These are phyloP conservation scores for Morphnarchus princeps DNA, from an alignment of 2,113 vertebrate species.

Conservation along the genomic window DNA sequence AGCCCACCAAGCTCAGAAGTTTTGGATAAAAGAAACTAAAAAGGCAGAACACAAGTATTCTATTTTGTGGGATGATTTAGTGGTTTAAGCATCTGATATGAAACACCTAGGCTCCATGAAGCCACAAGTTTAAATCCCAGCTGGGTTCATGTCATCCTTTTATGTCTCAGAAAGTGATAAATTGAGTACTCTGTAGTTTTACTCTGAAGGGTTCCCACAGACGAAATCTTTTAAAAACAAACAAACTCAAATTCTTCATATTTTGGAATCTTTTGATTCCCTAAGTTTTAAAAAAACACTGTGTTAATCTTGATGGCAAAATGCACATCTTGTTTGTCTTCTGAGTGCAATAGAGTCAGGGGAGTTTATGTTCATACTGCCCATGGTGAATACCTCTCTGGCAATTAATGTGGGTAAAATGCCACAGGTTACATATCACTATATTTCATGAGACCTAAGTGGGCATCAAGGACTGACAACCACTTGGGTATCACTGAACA, in stretches of 20 bases:
- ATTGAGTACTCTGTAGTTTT: neutral
- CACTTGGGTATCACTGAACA: neutral
- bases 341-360: neutral
- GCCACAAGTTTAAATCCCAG: neutral
- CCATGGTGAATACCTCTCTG: neutral
- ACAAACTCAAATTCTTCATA: neutral
- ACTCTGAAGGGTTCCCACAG: neutral
- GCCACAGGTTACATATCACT: neutral
- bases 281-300: neutral
- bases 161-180: neutral
- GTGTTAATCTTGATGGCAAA: neutral
- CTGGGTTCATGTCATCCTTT: neutral
- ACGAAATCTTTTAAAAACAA: neutral
- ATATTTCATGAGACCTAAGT: neutral
- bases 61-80: neutral
- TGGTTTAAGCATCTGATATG: neutral
- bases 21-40: conserved; percentile 8
- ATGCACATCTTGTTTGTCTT: neutral
- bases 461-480: neutral
- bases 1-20: neutral
- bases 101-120: neutral
- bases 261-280: neutral
- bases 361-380: neutral
- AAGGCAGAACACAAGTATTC: neutral
- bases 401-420: neutral